Evolutionary conservation across 2,888 invertebrate species (phyloP).

Genomic region (Heliconius aoede): DNA sequence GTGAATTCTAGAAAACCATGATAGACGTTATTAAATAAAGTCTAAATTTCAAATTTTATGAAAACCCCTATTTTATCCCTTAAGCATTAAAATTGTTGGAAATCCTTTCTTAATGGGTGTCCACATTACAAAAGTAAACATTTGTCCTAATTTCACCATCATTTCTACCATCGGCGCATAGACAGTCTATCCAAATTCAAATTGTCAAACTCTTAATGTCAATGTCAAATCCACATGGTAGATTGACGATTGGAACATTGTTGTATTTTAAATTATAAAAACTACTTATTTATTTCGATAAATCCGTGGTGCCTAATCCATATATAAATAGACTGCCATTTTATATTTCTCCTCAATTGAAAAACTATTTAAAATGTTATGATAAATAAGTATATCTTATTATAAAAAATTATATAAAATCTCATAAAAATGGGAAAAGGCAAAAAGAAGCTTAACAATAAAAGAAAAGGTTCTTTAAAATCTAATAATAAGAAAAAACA

Average conservation of each 20-base stretch:
- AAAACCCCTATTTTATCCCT: too few relatives aligned
- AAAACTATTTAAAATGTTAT: not conserved
- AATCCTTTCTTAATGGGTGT: too few relatives aligned
- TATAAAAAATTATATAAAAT: not conserved
- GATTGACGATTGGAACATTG: not conserved
- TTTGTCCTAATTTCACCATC: too few relatives aligned
- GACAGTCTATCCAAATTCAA: too few relatives aligned
- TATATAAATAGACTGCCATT: not conserved
- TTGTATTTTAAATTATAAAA: not conserved
- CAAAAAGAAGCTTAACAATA: conserved; percentile 58
- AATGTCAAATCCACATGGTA: conserved; percentile 12
- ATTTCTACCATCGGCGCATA: too few relatives aligned
- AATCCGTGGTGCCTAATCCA: not conserved
- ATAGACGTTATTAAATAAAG: too few relatives aligned
- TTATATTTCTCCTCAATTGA: not conserved
- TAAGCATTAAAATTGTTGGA: too few relatives aligned
- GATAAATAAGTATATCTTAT: not conserved
- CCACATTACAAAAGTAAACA: too few relatives aligned
- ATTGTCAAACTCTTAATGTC: not conserved
- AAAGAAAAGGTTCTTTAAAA: conserved; percentile 59
- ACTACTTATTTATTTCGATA: too few relatives aligned
- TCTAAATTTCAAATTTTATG: too few relatives aligned
- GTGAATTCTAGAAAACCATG: too few relatives aligned
- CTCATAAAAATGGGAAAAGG: conserved; percentile 61
- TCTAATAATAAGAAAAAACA: conserved; percentile 61